Evolutionary conservation across 2,797 vertebrate species (phyloP).

Genomic region (Heteromormyrus szaboi): DNA sequence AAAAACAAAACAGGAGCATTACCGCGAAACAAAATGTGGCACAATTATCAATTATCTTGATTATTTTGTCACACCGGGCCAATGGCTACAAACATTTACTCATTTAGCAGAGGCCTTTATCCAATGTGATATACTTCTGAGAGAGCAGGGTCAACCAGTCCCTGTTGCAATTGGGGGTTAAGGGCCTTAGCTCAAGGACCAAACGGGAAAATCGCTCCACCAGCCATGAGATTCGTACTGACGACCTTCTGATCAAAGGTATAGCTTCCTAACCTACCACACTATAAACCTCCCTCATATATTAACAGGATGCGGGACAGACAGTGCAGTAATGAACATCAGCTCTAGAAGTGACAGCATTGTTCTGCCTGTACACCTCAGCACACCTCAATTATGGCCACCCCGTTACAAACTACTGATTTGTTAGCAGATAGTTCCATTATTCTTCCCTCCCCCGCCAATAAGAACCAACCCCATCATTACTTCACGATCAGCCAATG

Average conservation of each 20-base stretch:
- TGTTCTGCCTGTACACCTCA: not conserved
- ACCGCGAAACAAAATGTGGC: too few species aligned
- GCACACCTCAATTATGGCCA: not conserved
- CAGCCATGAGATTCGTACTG: not conserved
- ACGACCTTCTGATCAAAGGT: not conserved
- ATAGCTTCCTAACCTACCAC: not conserved
- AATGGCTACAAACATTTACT: not conserved
- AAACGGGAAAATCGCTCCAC: not conserved
- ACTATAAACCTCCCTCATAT: not conserved
- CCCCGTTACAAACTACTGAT: constrained; percentile 2
- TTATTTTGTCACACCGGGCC: not conserved
- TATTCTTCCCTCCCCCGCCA: not conserved
- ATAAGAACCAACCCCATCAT: not conserved
- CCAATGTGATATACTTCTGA: not conserved
- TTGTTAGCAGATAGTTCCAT: constrained; percentile 5
- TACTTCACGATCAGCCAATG: not conserved
- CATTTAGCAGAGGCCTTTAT: not conserved
- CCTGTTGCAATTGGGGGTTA: not conserved
- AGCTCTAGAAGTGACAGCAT: not conserved
- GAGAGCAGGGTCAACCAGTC: not conserved
- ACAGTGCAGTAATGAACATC: not conserved
- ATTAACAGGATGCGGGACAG: too few species aligned
- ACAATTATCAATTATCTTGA: too few species aligned
- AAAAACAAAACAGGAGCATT: too few species aligned
- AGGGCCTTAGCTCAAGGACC: not conserved